Evolutionary conservation across 2,797 vertebrate species (phyloP).

Genomic region (Ficedula albicollis): DNA sequence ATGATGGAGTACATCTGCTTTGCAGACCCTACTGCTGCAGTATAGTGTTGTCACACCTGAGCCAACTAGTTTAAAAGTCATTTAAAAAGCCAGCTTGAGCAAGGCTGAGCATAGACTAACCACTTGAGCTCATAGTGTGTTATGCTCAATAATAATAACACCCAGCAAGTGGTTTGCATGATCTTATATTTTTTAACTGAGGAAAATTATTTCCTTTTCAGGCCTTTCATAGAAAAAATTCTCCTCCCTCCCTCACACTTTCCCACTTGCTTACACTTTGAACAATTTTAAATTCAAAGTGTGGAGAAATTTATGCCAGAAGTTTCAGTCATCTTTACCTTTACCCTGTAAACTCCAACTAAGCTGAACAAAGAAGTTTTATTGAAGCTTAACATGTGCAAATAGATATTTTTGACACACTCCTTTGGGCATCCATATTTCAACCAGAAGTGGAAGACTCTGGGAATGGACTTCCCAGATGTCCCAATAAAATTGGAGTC

Average conservation of each 20-base stretch:
- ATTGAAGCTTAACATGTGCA: background rate
- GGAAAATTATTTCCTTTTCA: constrained; percentile 35
- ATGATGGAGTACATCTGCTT: constrained; percentile 44
- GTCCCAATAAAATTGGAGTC: background rate
- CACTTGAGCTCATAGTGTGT: background rate
- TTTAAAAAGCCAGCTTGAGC: constrained; percentile 23
- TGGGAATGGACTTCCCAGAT: background rate
- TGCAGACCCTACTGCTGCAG: constrained; percentile 15
- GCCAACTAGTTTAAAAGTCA: constrained; percentile 30
- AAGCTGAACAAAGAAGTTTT: background rate
- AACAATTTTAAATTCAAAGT: constrained; percentile 43
- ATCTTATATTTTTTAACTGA: background rate
- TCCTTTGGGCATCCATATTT: background rate
- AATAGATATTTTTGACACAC: background rate
- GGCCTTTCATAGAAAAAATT: background rate
- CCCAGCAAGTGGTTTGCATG: background rate
- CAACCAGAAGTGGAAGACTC: background rate
- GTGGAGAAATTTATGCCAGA: background rate
- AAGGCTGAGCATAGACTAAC: background rate
- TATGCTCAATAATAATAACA: background rate
- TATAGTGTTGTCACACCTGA: constrained; percentile 28
- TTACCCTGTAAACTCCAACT: background rate
- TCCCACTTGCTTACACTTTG: background rate
- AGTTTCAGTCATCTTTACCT: background rate
- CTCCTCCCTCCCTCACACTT: background rate